Conservation (phyloP, 2,888 invertebrate genomes). For the Calameuta pallipes region DNA sequence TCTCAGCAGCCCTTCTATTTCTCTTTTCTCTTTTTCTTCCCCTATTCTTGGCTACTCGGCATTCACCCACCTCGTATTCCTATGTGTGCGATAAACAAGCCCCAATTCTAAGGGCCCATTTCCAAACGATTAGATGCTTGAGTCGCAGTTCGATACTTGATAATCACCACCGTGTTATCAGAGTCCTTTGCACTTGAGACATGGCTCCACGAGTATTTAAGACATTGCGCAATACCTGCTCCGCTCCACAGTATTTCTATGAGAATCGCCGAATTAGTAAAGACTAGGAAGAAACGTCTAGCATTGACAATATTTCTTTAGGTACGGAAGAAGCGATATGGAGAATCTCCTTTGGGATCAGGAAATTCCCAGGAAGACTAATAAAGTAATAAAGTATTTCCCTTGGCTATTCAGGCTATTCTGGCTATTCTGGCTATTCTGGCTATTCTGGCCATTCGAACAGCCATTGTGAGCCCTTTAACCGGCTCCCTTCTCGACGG, state of each 20-base stretch:
- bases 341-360: neutral
- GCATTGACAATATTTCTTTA: neutral
- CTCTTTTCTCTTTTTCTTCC: slow-evolving; percentile 26
- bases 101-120: slow-evolving; percentile 36
- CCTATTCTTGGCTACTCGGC: slow-evolving; percentile 29
- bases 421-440: no score
- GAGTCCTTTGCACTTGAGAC: neutral
- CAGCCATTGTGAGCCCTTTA: slow-evolving; percentile 36
- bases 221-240: neutral
- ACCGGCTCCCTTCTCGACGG: slow-evolving; percentile 35
- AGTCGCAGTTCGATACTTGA: neutral
- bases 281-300: no score
- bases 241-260: no score
- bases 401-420: slow-evolving; percentile 26
- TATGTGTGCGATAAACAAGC: slow-evolving; percentile 51
- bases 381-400: slow-evolving; percentile 43
- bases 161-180: neutral
- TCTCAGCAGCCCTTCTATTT: slow-evolving; percentile 23
- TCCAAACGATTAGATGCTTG: slow-evolving; percentile 31
- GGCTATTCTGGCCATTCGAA: slow-evolving; percentile 18
- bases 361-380: neutral
- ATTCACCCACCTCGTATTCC: slow-evolving; percentile 46
- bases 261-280: no score
- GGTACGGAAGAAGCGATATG: neutral
- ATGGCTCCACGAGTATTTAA: neutral